These are phyloP conservation scores for Ligdia adustata DNA, from an alignment of 2,888 invertebrate genomes.

Conservation along the genomic window DNA sequence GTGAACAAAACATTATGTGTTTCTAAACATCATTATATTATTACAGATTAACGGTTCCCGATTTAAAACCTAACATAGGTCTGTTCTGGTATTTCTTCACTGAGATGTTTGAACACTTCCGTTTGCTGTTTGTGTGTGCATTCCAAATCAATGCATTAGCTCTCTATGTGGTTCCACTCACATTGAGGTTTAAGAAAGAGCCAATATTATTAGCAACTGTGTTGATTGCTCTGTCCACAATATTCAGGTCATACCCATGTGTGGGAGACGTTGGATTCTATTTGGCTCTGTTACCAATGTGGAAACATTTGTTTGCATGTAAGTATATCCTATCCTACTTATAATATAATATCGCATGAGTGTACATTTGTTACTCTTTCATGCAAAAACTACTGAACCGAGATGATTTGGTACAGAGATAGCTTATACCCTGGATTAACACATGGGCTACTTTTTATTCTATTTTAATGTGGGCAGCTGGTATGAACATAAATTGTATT, in stretches of 20 bases:
- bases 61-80: constrained; percentile 98
- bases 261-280: constrained; percentile 97
- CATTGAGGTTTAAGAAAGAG: constrained; percentile 90
- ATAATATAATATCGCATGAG: too few species aligned
- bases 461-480: too few species aligned
- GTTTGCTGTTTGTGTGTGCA: constrained; percentile 96
- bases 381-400: too few species aligned
- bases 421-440: too few species aligned
- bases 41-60: constrained; percentile 94
- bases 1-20: too few species aligned
- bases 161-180: constrained; percentile 95
- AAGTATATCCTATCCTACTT: too few species aligned
- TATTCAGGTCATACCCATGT: constrained; percentile 98
- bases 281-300: constrained; percentile 94
- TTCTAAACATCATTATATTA: constrained; percentile 26
- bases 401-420: too few species aligned
- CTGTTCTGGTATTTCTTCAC: constrained; percentile 99
- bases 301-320: constrained; percentile 95
- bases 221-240: constrained; percentile 91
- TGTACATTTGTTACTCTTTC: too few species aligned
- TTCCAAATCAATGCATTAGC: constrained; percentile 98
- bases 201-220: constrained; percentile 92
- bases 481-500: too few species aligned
- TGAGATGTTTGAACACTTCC: constrained; percentile 99
- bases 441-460: too few species aligned